These are phyloP conservation scores for Corythornis madagascariensis DNA, from an alignment of 2,113 vertebrate species.

Conservation along the genomic window DNA sequence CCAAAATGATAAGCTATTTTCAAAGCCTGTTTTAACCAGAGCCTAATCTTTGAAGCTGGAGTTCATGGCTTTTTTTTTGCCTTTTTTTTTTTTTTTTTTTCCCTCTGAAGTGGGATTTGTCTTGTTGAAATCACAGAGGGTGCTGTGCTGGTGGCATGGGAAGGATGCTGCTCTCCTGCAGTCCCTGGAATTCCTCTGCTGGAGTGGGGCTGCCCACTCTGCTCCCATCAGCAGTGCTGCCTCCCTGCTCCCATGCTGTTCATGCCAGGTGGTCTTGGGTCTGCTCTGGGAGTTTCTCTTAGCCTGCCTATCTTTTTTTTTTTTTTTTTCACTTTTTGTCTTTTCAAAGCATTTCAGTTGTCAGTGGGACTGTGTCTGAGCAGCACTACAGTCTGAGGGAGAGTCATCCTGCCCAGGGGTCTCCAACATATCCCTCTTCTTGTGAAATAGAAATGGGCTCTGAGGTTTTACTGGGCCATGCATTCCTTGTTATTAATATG, in stretches of 20 bases:
- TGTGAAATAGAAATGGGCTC: background rate
- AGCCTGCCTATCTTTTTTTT: background rate
- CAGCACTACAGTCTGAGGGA: background rate
- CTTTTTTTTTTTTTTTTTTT: background rate
- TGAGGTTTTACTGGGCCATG: background rate
- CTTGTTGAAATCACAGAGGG: background rate
- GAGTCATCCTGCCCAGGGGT: background rate
- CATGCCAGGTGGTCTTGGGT: background rate
- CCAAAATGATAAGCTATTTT: background rate
- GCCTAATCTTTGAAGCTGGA: background rate
- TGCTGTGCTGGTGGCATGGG: background rate
- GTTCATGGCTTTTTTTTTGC: background rate
- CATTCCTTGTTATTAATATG: background rate
- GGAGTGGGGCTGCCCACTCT: background rate
- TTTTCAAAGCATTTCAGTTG: background rate
- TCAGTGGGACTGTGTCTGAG: background rate
- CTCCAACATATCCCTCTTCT: accelerated
- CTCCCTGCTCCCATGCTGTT: accelerated
- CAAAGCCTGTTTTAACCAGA: background rate
- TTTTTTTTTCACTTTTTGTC: background rate
- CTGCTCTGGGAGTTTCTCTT: background rate
- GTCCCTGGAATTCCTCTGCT: background rate
- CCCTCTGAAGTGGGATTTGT: background rate
- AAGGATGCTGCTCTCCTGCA: background rate
- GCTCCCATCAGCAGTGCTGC: background rate